Conservation (phyloP, 2,888 invertebrate genomes). For the Balanococcus diminutus region DNA sequence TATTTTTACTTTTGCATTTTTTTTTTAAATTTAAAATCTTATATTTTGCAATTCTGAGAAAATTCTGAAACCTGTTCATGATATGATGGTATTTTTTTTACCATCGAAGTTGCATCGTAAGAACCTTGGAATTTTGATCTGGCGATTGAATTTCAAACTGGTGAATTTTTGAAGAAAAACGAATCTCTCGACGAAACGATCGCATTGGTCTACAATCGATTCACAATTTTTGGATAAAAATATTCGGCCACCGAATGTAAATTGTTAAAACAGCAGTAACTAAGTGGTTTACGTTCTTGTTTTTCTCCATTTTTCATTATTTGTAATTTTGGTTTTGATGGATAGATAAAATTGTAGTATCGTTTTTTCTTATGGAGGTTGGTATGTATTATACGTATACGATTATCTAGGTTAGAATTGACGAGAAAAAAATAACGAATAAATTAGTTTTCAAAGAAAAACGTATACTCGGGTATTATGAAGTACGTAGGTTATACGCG, state of each 20-base stretch:
- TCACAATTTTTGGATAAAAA: not conserved
- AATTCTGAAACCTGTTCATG: too few relatives aligned
- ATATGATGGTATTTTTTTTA: too few relatives aligned
- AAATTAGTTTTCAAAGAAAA: not conserved
- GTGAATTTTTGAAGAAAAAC: too few relatives aligned
- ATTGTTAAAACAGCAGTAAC: not conserved
- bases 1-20: too few relatives aligned
- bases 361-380: slow-evolving; percentile 52
- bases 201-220: not conserved
- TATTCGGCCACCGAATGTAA: slow-evolving; percentile 20
- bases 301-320: slow-evolving; percentile 47
- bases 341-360: slow-evolving; percentile 52
- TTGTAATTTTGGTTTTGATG: slow-evolving; percentile 49
- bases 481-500: not conserved
- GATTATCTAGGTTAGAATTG: not conserved
- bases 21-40: too few relatives aligned
- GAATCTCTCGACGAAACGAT: too few relatives aligned
- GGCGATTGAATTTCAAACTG: too few relatives aligned
- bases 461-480: not conserved
- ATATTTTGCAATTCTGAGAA: too few relatives aligned
- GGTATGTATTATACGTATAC: slow-evolving; percentile 24
- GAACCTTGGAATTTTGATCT: too few relatives aligned
- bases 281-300: slow-evolving; percentile 29
- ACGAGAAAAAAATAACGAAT: not conserved
- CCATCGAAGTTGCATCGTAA: too few relatives aligned